phyloP scores from a whole-genome alignment of 2,797 vertebrate genomes.

The Hapalemur alaotrensis region DNA sequence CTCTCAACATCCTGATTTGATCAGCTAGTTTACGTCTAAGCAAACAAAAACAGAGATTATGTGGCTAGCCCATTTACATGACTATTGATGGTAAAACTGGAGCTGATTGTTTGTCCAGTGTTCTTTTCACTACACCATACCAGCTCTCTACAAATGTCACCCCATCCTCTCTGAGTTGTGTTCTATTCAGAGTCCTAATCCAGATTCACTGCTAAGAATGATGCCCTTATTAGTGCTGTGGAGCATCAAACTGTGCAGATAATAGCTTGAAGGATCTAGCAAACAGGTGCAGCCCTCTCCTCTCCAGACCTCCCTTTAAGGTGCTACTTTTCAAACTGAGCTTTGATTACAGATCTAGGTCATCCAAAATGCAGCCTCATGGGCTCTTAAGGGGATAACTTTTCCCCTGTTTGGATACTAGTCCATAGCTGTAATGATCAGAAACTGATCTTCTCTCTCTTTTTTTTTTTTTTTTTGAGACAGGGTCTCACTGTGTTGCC shows the following conservation, averaged over 20 bases:
- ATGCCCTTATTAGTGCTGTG: not conserved
- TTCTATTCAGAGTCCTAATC: slow-evolving; percentile 5
- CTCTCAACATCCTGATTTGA: not conserved
- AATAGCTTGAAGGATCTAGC: slow-evolving; percentile 21
- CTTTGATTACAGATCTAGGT: slow-evolving; percentile 44
- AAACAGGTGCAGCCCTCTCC: not conserved
- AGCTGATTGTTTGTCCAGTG: not conserved
- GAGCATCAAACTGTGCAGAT: slow-evolving; percentile 6
- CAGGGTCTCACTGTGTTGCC: not conserved
- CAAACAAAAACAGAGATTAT: slow-evolving; percentile 17
- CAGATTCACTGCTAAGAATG: not conserved
- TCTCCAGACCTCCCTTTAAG: slow-evolving; percentile 46
- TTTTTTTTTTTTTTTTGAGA: not conserved
- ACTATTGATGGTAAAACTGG: slow-evolving; percentile 11
- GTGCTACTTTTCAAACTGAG: slow-evolving; percentile 43
- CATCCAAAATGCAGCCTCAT: slow-evolving; percentile 19
- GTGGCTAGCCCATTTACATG: not conserved
- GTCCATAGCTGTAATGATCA: not conserved
- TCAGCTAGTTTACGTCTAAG: slow-evolving; percentile 41
- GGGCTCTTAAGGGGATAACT: not conserved
- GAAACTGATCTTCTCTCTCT: slow-evolving; percentile 37
- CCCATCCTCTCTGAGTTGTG: not conserved
- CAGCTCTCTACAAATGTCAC: not conserved
- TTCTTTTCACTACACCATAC: not conserved
- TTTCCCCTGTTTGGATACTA: slow-evolving; percentile 17